These are phyloP conservation scores for Sus cebifrons DNA, from an alignment of 2,797 vertebrate genomes.

Conservation along the genomic window DNA sequence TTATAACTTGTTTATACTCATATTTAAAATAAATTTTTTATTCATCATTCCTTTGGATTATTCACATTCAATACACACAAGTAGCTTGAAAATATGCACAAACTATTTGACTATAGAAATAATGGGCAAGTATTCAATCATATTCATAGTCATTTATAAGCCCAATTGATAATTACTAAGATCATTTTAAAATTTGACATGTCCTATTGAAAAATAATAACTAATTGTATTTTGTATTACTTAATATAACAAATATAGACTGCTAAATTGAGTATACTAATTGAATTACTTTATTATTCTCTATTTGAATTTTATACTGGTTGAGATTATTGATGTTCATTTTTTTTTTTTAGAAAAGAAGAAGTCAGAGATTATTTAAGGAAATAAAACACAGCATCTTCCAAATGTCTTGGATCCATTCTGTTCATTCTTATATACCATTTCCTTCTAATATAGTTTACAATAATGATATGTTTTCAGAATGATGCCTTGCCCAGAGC, in stretches of 20 bases:
- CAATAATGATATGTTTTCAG: neutral
- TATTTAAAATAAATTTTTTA: slow-evolving; percentile 38
- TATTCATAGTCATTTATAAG: neutral
- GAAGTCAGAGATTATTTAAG: neutral
- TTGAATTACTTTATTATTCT: neutral
- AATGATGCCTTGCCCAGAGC: neutral
- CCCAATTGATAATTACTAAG: neutral
- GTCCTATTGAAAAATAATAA: neutral
- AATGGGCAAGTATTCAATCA: neutral
- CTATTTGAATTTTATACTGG: neutral
- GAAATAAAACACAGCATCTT: neutral
- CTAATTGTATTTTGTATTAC: neutral
- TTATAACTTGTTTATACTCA: neutral
- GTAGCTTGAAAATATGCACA: neutral
- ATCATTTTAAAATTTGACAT: neutral
- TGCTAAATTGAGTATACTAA: neutral
- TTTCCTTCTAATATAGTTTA: neutral
- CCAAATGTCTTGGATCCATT: neutral
- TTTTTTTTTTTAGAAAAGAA: neutral
- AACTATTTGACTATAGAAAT: neutral
- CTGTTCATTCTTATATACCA: neutral
- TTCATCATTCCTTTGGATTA: neutral
- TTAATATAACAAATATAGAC: neutral
- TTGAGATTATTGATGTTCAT: neutral
- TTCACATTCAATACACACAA: neutral